A percentile compares a stretch with the other conserved stretches of the same genome.
Conservation (phyloP, 2,797 vertebrate genomes). For the Acomys russatus region DNA sequence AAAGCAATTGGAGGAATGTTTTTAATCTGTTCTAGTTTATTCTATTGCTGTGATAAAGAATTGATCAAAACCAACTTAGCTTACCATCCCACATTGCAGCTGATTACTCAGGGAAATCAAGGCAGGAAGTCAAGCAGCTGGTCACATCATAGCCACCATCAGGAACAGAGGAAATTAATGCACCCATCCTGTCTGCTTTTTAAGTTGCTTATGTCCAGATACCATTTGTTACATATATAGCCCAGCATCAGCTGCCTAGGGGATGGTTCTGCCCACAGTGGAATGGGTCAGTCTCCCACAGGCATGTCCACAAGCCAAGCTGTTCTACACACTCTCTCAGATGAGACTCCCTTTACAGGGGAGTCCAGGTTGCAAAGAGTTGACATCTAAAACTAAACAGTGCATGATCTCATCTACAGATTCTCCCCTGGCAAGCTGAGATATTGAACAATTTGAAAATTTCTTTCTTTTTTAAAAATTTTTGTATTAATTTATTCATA, state of each 20-base stretch:
- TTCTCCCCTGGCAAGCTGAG: not conserved
- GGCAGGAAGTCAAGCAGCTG: not conserved
- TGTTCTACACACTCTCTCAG: not conserved
- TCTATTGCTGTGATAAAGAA: not conserved
- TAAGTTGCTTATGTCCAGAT: not conserved
- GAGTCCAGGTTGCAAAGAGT: not conserved
- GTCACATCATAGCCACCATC: not conserved
- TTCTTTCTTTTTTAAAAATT: too few species aligned
- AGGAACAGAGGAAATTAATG: not conserved
- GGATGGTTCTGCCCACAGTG: not conserved
- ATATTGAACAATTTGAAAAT: not conserved
- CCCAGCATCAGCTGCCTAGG: not conserved
- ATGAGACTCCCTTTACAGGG: not conserved
- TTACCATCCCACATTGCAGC: not conserved
- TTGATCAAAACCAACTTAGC: not conserved
- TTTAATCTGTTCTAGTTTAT: not conserved
- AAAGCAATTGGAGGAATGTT: not conserved
- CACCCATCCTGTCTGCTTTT: not conserved
- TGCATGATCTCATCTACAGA: not conserved
- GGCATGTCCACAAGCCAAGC: not conserved
- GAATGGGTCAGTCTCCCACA: not conserved
- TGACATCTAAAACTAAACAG: not conserved
- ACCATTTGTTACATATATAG: not conserved
- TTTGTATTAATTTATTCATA: too few species aligned
- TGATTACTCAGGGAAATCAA: not conserved